Evolutionary conservation across 2,888 invertebrate genomes (phyloP).

Genomic region (Tiliacea citrago): DNA sequence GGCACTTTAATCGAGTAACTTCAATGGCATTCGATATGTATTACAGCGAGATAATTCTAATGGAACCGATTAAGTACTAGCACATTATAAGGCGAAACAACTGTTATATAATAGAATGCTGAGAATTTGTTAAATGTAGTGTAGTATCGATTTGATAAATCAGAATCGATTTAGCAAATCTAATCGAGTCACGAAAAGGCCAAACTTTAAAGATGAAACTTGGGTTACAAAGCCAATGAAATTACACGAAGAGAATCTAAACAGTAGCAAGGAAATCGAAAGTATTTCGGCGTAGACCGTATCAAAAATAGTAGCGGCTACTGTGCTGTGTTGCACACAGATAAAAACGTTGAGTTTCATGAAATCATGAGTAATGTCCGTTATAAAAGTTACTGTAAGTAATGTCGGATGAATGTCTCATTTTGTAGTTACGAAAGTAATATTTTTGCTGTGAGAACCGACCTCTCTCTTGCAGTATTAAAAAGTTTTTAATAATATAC

Average conservation of each 20-base stretch:
- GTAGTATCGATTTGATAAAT: slow-evolving; percentile 38
- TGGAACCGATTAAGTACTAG: slow-evolving; percentile 42
- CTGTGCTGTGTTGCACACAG: slow-evolving; percentile 45
- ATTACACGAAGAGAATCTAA: slow-evolving; percentile 28
- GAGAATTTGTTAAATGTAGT: slow-evolving; percentile 24
- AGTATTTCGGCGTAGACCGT: slow-evolving; percentile 59
- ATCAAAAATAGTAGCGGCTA: slow-evolving; percentile 55
- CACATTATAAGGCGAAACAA: slow-evolving; percentile 28
- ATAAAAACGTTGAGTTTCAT: slow-evolving; percentile 42
- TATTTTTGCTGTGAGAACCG: slow-evolving; percentile 19
- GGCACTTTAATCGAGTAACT: slow-evolving; percentile 50
- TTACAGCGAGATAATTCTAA: slow-evolving; percentile 49
- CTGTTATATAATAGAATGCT: slow-evolving; percentile 27
- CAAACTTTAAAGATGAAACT: slow-evolving; percentile 29
- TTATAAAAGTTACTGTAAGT: slow-evolving; percentile 59
- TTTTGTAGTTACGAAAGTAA: slow-evolving; percentile 46
- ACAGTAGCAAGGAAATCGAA: slow-evolving; percentile 55
- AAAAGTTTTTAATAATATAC: neutral
- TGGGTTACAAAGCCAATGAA: slow-evolving; percentile 10
- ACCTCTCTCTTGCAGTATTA: slow-evolving; percentile 36
- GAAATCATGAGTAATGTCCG: slow-evolving; percentile 57
- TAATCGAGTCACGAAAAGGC: slow-evolving; percentile 55
- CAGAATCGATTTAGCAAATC: slow-evolving; percentile 37
- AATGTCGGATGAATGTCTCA: slow-evolving; percentile 56
- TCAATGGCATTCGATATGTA: slow-evolving; percentile 47